Base-by-base conservation (phyloP, 2,113 vertebrate species). In the Cnemophilus loriae region DNA sequence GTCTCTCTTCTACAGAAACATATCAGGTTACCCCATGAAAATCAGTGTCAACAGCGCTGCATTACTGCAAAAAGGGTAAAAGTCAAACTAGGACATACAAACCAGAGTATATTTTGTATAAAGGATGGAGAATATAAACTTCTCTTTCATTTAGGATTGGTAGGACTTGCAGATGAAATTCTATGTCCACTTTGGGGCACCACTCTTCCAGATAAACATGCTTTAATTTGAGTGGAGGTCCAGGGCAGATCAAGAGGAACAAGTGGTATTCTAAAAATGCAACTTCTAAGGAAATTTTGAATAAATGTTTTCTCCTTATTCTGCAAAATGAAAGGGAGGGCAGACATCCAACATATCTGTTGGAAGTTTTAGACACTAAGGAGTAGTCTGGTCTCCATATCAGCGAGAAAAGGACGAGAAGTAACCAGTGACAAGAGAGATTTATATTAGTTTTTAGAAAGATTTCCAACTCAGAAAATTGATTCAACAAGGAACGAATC, bases 131-230 rank as follows among this genome's bases (percentile, higher is more conserved):
- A 75, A 73, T 13, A 47, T 33, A 53, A 80, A 50, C 3, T 28
- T 73, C 14, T 37, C 18, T 50, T 76, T 67, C 23, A 32, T 42
- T 79, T 46, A 57, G 7, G 37, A 9, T 21, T 67, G 26, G 6
- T 22, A 77, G 33, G 17, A 47, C 27, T n/a, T 83, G 10, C 22
- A 73, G 30, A 27, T 86, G 59, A 89, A 92, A 85, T 28, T 30
- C 24, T 39, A 13, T 3, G 4, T 26, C 3, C 6, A 57, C 0
- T 60, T 79, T 65, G 53, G 53, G 33, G 11, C 13, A 52, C 19
- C 10, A 18, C 5, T 53, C 15, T 79, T 86, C n/a, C 15, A 17
- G 11, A 26, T 1, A 65, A 22, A 37, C 0, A 0, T 49, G 22
- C 17, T 41, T 24, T 53, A 49, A 60, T 73, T 84, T 61, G 24